These are phyloP conservation scores for Dicrurus megarhynchus DNA, from an alignment of 2,113 vertebrate species.

Conservation along the genomic window DNA sequence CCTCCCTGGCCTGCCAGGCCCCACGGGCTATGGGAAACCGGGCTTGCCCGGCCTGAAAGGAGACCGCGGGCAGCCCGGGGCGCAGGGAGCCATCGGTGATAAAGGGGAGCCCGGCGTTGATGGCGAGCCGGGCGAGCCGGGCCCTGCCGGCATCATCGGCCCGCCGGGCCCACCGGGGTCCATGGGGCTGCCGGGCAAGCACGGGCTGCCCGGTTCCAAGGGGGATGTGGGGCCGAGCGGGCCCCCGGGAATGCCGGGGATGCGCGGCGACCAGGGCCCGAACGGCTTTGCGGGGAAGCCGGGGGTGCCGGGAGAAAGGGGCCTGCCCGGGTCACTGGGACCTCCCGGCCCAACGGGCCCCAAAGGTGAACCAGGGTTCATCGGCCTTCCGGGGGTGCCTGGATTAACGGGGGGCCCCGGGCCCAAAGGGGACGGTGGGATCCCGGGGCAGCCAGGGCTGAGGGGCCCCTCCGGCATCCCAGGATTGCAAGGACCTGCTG, in stretches of 20 bases:
- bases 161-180: constrained; percentile 85
- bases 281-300: constrained; percentile 85
- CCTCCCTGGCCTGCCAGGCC: constrained; percentile 84
- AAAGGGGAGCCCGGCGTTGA: constrained; percentile 86
- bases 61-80: constrained; percentile 86
- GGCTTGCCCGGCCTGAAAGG: constrained; percentile 88
- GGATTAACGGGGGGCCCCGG: constrained; percentile 81
- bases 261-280: constrained; percentile 88
- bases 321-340: constrained; percentile 84
- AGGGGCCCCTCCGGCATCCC: constrained; percentile 92
- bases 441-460: constrained; percentile 85
- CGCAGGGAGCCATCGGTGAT: constrained; percentile 83
- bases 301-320: constrained; percentile 88
- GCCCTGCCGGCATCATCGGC: constrained; percentile 83
- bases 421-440: constrained; percentile 86
- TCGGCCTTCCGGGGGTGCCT: constrained; percentile 86
- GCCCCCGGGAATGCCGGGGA: constrained; percentile 85
- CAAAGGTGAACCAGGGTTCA: constrained; percentile 90
- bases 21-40: constrained; percentile 90
- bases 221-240: constrained; percentile 88
- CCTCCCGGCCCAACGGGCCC: constrained; percentile 86
- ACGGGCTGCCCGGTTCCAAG: constrained; percentile 85
- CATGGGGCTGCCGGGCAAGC: constrained; percentile 92
- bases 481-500: constrained; percentile 89
- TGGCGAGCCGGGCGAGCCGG: constrained; percentile 82